Base-by-base conservation (phyloP, 2,888 invertebrate genomes). In the Crepidodera aurea region DNA sequence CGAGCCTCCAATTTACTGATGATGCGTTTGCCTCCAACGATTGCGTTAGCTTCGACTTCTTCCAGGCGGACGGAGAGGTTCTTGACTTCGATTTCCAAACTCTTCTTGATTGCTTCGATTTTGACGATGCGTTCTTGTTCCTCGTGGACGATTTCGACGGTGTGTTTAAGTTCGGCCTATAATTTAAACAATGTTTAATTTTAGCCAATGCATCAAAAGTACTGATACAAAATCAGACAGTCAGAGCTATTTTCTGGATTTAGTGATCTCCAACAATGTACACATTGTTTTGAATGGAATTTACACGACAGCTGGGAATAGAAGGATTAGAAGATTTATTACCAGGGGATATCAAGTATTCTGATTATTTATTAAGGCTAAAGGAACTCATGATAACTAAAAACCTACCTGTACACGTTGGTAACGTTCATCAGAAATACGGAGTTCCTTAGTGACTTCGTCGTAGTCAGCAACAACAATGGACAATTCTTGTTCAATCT, bases 61-160 rank as follows among this genome's bases (percentile, higher is more conserved):
- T 96, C 96, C 78, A 96, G 86, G 78, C 96, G 93, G 73, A 96
- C 86, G 73, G 93, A 93, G 80, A 96, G 84, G 83, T 94, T 96
- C 90, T 95, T 96, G 76, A 96, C 96, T 86, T 97, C 97, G 80
- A 96, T 94, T 85, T 98, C 97, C 78, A 97, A 88, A 67, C 95
- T 94, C 86, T 97, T 97, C 89, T 96, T 96, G 85, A 97, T 92
- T 74, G 96, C 91, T 84, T 98, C 97, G 82, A 97, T 94, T 87
- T 96, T 97, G 77, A 96, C 92, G 76, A 95, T 92, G 81, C 96
- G 94, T 82, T 97, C 97, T 83, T 95, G 94, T 82, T 98, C 97
- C 81, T 96, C 96, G 81, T 96, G 96, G 77, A 96, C 85, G 77
- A 91, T 88, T 83, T 97, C 96, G 60, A 96, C 91, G 76, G 94